phyloP scores from a whole-genome alignment of 2,113 vertebrate genomes.

The Myiopsitta monachus region DNA sequence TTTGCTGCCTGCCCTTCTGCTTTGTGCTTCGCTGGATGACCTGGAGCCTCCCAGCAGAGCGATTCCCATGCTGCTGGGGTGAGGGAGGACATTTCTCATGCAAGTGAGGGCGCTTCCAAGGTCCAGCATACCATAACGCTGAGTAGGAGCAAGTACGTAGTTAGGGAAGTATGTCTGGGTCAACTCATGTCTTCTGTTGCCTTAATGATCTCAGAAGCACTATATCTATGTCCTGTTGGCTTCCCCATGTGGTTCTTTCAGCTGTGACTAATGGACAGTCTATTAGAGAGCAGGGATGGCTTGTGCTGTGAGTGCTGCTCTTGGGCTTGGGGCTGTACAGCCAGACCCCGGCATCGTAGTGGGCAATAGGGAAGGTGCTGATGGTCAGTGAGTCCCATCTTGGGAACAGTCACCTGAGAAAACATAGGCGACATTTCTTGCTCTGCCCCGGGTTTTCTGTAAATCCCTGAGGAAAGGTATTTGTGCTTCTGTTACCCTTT shows the following conservation, averaged over 20 bases:
- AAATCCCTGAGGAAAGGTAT: background rate
- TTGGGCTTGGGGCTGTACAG: background rate
- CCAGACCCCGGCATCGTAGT: rapidly evolving
- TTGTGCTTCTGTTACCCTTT: background rate
- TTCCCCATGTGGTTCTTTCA: background rate
- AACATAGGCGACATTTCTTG: background rate
- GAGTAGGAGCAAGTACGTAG: slow-evolving; percentile 59
- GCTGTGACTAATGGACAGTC: background rate
- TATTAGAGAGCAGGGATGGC: background rate
- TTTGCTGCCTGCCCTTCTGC: background rate
- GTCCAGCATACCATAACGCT: slow-evolving; percentile 65
- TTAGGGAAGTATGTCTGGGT: slow-evolving; percentile 68
- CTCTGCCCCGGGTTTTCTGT: background rate
- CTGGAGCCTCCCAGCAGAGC: background rate
- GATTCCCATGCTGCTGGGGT: slow-evolving; percentile 54
- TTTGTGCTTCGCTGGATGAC: background rate
- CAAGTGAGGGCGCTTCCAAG: slow-evolving; percentile 50
- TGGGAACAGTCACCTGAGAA: background rate
- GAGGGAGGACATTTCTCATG: slow-evolving; percentile 61
- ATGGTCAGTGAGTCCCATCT: rapidly evolving
- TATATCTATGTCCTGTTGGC: slow-evolving; percentile 34
- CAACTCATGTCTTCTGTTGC: slow-evolving; percentile 62
- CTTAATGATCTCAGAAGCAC: slow-evolving; percentile 58
- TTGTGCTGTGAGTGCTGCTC: rapidly evolving
- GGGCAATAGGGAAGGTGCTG: background rate